A percentile compares a stretch with the other conserved stretches of the same genome.
Conservation (phyloP, 1,140 invertebrate species). For the Drosophila albomicans region DNA sequence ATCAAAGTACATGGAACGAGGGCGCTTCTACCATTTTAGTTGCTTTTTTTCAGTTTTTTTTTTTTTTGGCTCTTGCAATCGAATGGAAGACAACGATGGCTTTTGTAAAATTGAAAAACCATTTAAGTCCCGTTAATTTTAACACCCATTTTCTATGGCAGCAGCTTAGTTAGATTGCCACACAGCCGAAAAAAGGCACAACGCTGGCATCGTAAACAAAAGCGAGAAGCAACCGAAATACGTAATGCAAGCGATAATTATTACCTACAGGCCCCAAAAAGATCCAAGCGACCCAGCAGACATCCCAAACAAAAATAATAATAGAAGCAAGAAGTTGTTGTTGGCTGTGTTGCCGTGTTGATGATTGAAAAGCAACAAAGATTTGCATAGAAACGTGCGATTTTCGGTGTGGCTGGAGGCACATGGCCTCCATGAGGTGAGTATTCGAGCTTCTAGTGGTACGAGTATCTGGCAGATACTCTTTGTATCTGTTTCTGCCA, state of each 20-base stretch:
- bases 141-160: conserved; percentile 79
- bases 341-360: conserved; percentile 48
- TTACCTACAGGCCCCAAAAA: conserved; percentile 66
- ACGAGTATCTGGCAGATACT: conserved; percentile 62
- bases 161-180: conserved; percentile 70
- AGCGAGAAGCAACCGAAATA: conserved; percentile 76
- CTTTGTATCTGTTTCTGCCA: conserved; percentile 35
- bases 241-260: conserved; percentile 83
- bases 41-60: conserved; percentile 29
- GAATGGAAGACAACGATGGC: conserved; percentile 34
- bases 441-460: conserved; percentile 23
- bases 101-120: conserved; percentile 77
- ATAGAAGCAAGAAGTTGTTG: conserved; percentile 62
- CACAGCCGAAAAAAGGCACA: conserved; percentile 39
- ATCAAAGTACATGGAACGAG: conserved; percentile 64
- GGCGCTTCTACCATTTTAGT: conserved; percentile 48
- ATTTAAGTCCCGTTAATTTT: conserved; percentile 81
- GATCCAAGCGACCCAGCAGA: conserved; percentile 28
- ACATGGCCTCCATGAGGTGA: conserved; percentile 50
- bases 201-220: conserved; percentile 66
- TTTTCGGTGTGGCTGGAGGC: conserved; percentile 64
- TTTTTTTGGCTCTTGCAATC: conserved; percentile 55
- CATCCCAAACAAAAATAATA: conserved; percentile 26
- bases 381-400: conserved; percentile 83
- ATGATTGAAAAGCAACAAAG: conserved; percentile 77